A percentile compares a stretch with the other conserved stretches of the same genome.
These are phyloP conservation scores for Glareola pratincola DNA, from an alignment of 2,113 vertebrate genomes.

Conservation along the genomic window DNA sequence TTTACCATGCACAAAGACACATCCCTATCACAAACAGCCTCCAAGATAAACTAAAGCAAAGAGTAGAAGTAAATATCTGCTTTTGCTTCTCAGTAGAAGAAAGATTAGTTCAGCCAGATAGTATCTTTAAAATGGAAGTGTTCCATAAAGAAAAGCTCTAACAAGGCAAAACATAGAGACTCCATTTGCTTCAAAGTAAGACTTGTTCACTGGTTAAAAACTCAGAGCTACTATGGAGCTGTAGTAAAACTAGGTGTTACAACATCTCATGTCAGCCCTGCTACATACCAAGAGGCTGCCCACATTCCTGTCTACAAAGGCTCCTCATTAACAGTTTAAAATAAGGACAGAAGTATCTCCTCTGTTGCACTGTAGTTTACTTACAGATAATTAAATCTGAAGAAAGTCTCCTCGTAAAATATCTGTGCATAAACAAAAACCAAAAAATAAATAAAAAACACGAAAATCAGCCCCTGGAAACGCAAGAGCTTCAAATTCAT, in stretches of 20 bases:
- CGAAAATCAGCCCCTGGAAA: neutral
- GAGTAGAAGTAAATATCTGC: neutral
- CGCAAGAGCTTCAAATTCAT: neutral
- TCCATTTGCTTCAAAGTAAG: neutral
- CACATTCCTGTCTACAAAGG: neutral
- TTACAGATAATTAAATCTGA: neutral
- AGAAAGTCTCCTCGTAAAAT: neutral
- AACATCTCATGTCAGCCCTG: neutral
- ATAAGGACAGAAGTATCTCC: neutral
- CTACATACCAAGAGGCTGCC: neutral
- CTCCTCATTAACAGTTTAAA: neutral
- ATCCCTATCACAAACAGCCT: neutral
- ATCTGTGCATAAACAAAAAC: neutral
- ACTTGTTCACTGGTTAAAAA: neutral
- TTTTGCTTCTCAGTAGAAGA: neutral
- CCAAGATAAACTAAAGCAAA: slow-evolving; percentile 25
- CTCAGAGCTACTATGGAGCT: neutral
- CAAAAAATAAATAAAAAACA: neutral
- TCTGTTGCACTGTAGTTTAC: neutral
- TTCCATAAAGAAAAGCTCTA: neutral
- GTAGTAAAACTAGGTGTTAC: neutral
- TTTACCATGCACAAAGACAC: neutral
- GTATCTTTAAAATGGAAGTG: neutral
- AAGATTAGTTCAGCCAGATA: neutral
- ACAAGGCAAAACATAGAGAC: neutral